Conservation (phyloP, 2,888 invertebrate genomes). For the Cynaeus angustus region DNA sequence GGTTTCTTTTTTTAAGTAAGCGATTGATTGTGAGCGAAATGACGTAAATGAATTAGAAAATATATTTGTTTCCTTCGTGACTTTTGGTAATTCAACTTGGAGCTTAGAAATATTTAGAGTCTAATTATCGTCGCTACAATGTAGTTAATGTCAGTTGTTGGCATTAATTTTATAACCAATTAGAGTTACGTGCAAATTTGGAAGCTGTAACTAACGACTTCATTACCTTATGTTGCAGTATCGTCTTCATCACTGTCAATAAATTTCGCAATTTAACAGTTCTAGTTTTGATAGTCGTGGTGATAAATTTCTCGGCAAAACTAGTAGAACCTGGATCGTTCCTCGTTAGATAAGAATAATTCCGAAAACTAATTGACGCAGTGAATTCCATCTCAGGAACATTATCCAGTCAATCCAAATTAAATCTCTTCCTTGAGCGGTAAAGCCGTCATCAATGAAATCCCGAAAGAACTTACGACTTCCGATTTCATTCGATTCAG, state of each 20-base stretch:
- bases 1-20: no score
- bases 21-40: no score
- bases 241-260: conserved; percentile 8
- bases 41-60: no score
- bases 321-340: background rate
- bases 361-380: conserved; percentile 25
- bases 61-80: no score
- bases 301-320: conserved; percentile 4
- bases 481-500: conserved; percentile 29
- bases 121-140: background rate
- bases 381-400: conserved; percentile 8
- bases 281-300: background rate
- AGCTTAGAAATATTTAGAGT: background rate
- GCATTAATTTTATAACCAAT: conserved; percentile 5
- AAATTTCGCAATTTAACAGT: conserved; percentile 6
- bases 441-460: conserved; percentile 28
- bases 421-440: conserved; percentile 28
- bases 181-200: conserved; percentile 3
- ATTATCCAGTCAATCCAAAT: conserved; percentile 23
- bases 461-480: conserved; percentile 29
- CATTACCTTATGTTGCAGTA: background rate
- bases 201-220: conserved; percentile 1
- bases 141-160: background rate
- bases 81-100: no score
- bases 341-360: conserved; percentile 26